These are phyloP conservation scores for Alentia gelatinosa DNA, from an alignment of 2,888 invertebrate genomes.

Conservation along the genomic window DNA sequence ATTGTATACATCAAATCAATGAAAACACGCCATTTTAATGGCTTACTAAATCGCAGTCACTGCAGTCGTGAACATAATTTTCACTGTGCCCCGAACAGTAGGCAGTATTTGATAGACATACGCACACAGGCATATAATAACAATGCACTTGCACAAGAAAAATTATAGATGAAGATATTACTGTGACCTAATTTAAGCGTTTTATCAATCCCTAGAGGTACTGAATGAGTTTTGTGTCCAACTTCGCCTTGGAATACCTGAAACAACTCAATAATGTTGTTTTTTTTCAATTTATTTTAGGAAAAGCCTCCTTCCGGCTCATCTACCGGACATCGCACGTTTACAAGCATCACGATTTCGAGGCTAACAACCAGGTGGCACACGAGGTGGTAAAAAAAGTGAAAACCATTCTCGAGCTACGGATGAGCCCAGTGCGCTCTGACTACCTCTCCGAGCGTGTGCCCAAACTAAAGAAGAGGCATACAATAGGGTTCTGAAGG, in stretches of 20 bases:
- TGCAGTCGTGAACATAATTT: too few species aligned
- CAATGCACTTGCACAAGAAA: too few species aligned
- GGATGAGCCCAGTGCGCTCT: conserved; percentile 89
- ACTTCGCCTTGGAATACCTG: not conserved
- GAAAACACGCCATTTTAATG: too few species aligned
- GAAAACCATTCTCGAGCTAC: conserved; percentile 91
- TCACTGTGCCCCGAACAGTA: too few species aligned
- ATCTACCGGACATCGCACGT: conserved; percentile 83
- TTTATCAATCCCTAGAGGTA: too few species aligned
- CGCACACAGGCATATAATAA: too few species aligned
- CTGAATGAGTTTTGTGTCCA: too few species aligned
- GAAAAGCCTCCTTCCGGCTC: conserved; percentile 88
- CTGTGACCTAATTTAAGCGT: too few species aligned
- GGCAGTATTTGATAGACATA: too few species aligned
- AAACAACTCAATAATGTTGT: not conserved
- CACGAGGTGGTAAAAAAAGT: conserved; percentile 93
- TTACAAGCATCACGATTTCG: conserved; percentile 93
- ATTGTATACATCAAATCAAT: too few species aligned
- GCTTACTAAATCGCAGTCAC: too few species aligned
- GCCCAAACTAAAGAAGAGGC: conserved; percentile 82
- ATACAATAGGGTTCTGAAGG: conserved; percentile 48
- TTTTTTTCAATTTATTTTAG: conserved; percentile 65
- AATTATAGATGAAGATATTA: too few species aligned
- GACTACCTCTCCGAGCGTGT: conserved; percentile 90
- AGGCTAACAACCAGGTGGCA: conserved; percentile 88